Base-by-base conservation (phyloP, 2,888 invertebrate genomes). In the Ormyrus nitidulus region DNA sequence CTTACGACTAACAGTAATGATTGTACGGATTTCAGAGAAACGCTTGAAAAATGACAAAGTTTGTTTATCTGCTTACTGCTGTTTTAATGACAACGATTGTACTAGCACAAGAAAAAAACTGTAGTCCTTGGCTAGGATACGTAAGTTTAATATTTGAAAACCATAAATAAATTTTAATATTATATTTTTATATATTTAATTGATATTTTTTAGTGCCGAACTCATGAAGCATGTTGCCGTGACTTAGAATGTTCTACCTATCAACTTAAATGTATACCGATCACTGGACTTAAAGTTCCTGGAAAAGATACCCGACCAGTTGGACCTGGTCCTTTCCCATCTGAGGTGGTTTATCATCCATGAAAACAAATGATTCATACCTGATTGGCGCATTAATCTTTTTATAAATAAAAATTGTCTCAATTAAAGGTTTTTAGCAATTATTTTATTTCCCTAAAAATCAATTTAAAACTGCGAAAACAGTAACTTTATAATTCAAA, bases 181-280 rank as follows among this genome's bases (percentile, higher is more conserved):
- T 56, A 34, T 72, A 6, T 34, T 34, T 34, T 34, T 34, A 34
- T 34, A 34, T 4, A 51, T 61, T 62, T 13, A 69, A 19, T 75
- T 46, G 3, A 34, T 34, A 34, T 4, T 69, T 81, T 77, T 13
- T 49, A 86, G 86, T 86, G 86, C 53, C 56, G 0, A 6, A 5
- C 5, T 6, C 19, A 11, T 1, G 70, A 73, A 3, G 65, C 86
- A 0, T 86, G 86, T 46, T 86, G 86, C 54, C 80, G 76, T 6
- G 0, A 80, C 53, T 73, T 84, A 0, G 0, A 54, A 5, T 86
- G 86, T n/a, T 7, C 10, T 0, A 0, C 34, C 0, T 84, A 86
- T 53, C 0, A 0, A 6, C 81, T 76, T 2, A 83, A 72, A 70
- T 86, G 86, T 59, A 70, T 84, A 0, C 71, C 66, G 8, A 64